Base-by-base conservation (phyloP, 2,113 vertebrate species). In the Gorsachius goisagi region DNA sequence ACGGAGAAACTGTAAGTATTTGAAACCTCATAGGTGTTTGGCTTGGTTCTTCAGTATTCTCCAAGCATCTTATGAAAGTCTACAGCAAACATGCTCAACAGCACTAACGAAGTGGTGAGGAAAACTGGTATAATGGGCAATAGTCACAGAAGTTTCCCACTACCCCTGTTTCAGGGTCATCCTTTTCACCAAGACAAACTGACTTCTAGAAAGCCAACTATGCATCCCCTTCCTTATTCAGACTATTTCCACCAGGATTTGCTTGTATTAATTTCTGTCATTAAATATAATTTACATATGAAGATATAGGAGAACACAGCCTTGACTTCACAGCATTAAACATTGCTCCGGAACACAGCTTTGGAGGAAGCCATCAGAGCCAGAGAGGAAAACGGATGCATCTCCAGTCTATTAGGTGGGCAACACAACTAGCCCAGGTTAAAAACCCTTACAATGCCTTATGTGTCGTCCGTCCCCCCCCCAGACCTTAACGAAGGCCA, bases 331-430 rank as follows among this genome's bases (percentile, higher is more conserved):
- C 37, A 69, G 64, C 30, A 58, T 26, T 75, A 28, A 35, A 21
- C 9, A 19, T 10, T 1, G 2, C 59, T 33, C 41, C 37, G 45
- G 72, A 60, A 84, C 7, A 63, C 13, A 59, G 44, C 8, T 90
- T 30, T 64, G 58, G 58, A 87, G 8, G 79, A 75, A 55, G 41
- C 5, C 13, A 45, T 2, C 14, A 5, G 39, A 13, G 39, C 8
- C 0, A 0, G 4, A 30, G 9, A 90, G 2, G 27, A n/a, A 74
- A 77, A 74, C 0, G 0, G 21, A 59, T 16, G 16, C 0, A 0
- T 23, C 44, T 30, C 19, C 5, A 21, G 13, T 15, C n/a, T 55
- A 7, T 12, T 7, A 21, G 10, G 17, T 3, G 3, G 15, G 24
- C 15, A 49, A 80, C 19, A 55, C 44, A 53, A 53, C 5, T 32